Evolutionary conservation across 2,113 vertebrate species (phyloP).

Genomic region (Prochilodus magdalenae): DNA sequence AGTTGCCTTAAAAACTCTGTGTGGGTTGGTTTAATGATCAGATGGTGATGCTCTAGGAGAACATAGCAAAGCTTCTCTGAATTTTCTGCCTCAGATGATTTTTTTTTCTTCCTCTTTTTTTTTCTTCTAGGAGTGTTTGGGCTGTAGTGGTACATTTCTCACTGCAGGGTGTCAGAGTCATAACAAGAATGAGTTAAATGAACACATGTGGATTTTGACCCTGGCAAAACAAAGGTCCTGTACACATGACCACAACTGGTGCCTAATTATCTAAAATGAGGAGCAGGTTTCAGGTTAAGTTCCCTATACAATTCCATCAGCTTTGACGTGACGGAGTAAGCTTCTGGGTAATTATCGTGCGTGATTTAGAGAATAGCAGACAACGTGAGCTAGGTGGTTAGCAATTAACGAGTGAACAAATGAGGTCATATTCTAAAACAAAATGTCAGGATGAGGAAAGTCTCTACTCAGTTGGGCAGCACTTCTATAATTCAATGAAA

Average conservation of each 20-base stretch:
- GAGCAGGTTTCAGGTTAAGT: constrained; percentile 27
- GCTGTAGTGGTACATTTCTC: neutral
- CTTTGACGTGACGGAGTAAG: constrained; percentile 6
- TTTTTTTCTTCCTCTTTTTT: neutral
- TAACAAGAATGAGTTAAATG: neutral
- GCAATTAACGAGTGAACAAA: neutral
- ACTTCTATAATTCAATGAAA: neutral
- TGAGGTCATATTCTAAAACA: neutral
- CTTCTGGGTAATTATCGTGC: constrained; percentile 21
- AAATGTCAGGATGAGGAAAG: neutral
- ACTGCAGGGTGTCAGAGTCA: neutral
- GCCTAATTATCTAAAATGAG: constrained; percentile 29
- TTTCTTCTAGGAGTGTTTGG: neutral
- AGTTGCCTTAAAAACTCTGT: constrained; percentile 12
- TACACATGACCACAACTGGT: neutral
- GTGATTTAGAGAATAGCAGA: neutral
- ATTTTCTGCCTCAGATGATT: neutral
- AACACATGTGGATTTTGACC: constrained; percentile 31
- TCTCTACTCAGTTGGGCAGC: neutral
- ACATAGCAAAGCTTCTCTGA: neutral
- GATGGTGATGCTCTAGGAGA: neutral
- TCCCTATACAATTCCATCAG: neutral
- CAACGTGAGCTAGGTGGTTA: constrained; percentile 5
- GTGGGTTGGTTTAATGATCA: constrained; percentile 24
- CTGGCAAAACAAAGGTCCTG: constrained; percentile 9